Conservation (phyloP, 2,888 invertebrate genomes). For the Platypus cylindrus region DNA sequence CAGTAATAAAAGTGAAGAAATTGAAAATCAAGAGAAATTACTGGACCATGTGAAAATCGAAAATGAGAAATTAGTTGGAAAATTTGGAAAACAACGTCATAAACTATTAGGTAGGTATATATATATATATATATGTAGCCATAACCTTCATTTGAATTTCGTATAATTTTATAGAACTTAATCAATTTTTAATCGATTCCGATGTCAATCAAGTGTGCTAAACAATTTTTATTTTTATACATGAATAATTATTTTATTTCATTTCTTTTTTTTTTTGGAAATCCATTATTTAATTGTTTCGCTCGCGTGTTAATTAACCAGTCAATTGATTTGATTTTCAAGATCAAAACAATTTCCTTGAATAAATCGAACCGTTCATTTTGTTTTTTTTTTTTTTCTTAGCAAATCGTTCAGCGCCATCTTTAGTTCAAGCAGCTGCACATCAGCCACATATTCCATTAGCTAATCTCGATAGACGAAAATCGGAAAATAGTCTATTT, state of each 20-base stretch:
- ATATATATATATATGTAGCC: neutral
- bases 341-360: too few species aligned
- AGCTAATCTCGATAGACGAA: conserved; percentile 20
- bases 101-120: conserved; percentile 11
- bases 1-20: conserved; percentile 6
- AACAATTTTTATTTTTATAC: too few species aligned
- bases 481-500: conserved; percentile 37
- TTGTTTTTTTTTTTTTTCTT: conserved; percentile 1
- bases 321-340: too few species aligned
- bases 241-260: too few species aligned
- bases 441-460: conserved; percentile 18
- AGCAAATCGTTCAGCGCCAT: conserved; percentile 20
- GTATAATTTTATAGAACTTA: too few species aligned
- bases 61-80: conserved; percentile 2
- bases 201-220: too few species aligned
- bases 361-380: too few species aligned
- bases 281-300: too few species aligned
- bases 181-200: too few species aligned
- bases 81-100: conserved; percentile 8
- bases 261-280: too few species aligned
- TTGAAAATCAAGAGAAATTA: conserved; percentile 10
- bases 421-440: conserved; percentile 19
- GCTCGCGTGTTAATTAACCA: too few species aligned
- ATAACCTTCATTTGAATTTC: neutral
- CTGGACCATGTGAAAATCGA: conserved; percentile 11